Conservation (phyloP, 2,113 vertebrate species). For the Delphinapterus leucas region DNA sequence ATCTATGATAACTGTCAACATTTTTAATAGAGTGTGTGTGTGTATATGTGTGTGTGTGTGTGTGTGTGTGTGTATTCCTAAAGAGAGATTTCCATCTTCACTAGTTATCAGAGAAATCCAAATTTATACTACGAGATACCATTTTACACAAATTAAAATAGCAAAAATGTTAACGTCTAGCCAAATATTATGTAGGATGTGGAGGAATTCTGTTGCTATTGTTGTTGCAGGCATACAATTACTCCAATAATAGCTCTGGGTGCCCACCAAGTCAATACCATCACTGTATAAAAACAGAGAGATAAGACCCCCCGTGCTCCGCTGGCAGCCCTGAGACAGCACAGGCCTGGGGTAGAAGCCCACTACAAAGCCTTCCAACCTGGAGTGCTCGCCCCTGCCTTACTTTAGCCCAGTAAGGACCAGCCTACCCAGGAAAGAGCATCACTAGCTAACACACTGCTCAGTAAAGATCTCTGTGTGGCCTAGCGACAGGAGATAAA, state of each 20-base stretch:
- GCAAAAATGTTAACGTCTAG: background rate
- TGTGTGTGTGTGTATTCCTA: background rate
- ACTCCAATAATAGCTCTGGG: background rate
- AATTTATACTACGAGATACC: background rate
- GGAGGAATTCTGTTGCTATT: background rate
- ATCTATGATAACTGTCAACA: background rate
- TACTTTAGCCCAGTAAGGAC: background rate
- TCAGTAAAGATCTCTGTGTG: background rate
- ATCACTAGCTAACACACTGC: rapidly evolving
- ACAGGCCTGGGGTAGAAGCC: background rate
- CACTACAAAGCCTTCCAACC: no score
- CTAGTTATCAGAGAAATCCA: background rate
- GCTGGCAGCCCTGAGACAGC: background rate
- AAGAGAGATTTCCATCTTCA: background rate
- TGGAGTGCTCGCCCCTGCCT: no score
- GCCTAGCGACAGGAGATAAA: background rate
- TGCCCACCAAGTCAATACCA: background rate
- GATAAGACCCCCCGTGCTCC: background rate
- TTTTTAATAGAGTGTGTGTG: background rate
- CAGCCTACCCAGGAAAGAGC: background rate
- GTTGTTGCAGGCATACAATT: background rate
- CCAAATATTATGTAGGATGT: background rate
- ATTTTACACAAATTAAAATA: background rate
- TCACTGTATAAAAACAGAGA: background rate
- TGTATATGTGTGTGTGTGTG: background rate